Conservation (phyloP, 2,888 invertebrate species). For the Nephrocerus scutellatus region DNA sequence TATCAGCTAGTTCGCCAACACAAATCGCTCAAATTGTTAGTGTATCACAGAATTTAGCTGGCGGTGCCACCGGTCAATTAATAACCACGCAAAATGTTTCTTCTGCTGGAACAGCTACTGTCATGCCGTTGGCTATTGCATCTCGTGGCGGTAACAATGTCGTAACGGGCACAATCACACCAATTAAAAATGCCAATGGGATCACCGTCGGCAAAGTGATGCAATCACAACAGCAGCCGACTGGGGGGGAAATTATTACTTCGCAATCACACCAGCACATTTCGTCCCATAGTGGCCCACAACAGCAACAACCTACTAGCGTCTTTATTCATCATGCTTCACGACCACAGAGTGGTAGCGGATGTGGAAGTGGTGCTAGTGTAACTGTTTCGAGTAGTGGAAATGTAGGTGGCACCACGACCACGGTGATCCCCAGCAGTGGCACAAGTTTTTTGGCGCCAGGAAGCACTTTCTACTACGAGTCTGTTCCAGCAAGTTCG, state of each 20-base stretch:
- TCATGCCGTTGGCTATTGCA: constrained; percentile 42
- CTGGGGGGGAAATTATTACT: constrained; percentile 17
- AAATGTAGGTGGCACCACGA: constrained; percentile 22
- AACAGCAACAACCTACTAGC: constrained; percentile 27
- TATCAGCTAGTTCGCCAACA: constrained; percentile 17
- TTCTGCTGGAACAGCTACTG: constrained; percentile 38
- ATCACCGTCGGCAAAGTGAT: constrained; percentile 45
- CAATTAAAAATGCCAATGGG: constrained; percentile 39
- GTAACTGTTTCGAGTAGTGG: constrained; percentile 23
- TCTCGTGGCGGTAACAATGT: constrained; percentile 36
- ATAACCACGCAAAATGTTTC: constrained; percentile 32
- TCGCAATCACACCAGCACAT: constrained; percentile 12
- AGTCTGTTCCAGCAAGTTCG: constrained; percentile 42
- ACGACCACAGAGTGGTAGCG: constrained; percentile 26
- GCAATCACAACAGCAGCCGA: constrained; percentile 27
- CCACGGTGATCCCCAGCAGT: constrained; percentile 27
- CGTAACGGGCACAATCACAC: constrained; percentile 42
- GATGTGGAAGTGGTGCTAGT: constrained; percentile 18
- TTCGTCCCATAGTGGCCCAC: constrained; percentile 15
- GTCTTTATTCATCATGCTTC: constrained; percentile 37
- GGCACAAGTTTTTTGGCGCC: constrained; percentile 34
- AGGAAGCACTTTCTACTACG: constrained; percentile 45
- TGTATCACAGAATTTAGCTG: constrained; percentile 30
- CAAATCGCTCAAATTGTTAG: constrained; percentile 34
- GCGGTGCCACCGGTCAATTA: constrained; percentile 27